Evolutionary conservation across 2,113 vertebrate species (phyloP).

Genomic region (Zosterops hypoxanthus): DNA sequence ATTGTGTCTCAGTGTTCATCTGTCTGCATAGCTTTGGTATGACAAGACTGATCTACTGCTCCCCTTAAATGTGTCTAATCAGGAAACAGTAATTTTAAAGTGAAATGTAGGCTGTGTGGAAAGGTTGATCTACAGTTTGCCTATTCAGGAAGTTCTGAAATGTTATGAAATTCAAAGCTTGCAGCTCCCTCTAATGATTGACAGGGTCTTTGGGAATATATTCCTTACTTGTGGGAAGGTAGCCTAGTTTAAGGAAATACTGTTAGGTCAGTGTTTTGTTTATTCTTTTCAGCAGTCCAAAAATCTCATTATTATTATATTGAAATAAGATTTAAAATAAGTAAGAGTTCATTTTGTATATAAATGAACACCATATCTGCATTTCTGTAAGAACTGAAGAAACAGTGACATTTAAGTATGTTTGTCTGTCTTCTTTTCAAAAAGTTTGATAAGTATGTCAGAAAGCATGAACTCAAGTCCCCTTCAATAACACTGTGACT

Average conservation of each 20-base stretch:
- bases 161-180: neutral
- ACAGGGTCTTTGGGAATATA: constrained; percentile 1
- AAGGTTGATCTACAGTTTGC: neutral
- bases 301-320: neutral
- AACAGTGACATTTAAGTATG: neutral
- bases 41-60: neutral
- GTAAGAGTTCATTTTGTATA: neutral
- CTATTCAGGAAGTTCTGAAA: neutral
- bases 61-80: neutral
- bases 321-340: neutral
- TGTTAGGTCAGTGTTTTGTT: neutral
- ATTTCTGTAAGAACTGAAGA: neutral
- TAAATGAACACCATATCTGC: neutral
- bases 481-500: neutral
- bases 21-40: neutral
- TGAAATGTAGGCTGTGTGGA: neutral
- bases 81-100: neutral
- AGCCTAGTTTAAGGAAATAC: neutral
- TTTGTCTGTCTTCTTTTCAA: neutral
- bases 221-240: neutral
- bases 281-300: neutral
- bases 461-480: neutral
- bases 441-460: neutral
- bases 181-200: neutral
- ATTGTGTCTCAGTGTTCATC: neutral